Conservation (phyloP, 2,113 vertebrate genomes). For the Lamprologus sp. region DNA sequence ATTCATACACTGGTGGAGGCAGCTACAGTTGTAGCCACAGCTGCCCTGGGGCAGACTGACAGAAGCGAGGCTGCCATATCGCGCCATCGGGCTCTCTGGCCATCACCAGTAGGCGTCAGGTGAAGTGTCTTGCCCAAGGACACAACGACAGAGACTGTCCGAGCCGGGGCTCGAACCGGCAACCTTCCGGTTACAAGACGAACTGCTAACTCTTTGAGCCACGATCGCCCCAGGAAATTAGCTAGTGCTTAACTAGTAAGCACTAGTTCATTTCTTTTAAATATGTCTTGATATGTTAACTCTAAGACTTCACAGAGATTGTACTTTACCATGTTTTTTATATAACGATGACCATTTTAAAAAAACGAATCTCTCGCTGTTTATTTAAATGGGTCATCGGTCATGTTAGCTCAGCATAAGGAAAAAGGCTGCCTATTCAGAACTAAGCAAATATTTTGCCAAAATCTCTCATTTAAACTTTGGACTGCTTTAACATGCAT, state of each 20-base stretch:
- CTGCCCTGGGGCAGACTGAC: no score
- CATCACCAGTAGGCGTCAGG: no score
- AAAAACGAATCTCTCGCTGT: not conserved
- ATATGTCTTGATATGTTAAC: not conserved
- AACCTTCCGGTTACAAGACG: no score
- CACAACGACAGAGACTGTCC: no score
- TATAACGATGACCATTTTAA: not conserved
- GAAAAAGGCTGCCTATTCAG: not conserved
- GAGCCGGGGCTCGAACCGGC: no score
- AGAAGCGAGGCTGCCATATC: no score
- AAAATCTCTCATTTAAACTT: not conserved
- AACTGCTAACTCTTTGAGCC: no score
- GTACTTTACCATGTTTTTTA: not conserved
- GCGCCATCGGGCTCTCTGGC: no score
- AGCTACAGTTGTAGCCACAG: no score
- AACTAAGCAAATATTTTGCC: not conserved
- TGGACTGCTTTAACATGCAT: not conserved
- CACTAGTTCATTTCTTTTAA: not conserved
- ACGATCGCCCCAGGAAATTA: no score
- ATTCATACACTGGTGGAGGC: no score
- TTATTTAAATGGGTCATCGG: not conserved
- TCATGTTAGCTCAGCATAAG: not conserved
- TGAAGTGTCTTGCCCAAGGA: no score
- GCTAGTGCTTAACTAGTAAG: not conserved
- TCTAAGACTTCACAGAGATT: not conserved